Base-by-base conservation (phyloP, 2,888 invertebrate genomes). In the Lathronympha strigana region DNA sequence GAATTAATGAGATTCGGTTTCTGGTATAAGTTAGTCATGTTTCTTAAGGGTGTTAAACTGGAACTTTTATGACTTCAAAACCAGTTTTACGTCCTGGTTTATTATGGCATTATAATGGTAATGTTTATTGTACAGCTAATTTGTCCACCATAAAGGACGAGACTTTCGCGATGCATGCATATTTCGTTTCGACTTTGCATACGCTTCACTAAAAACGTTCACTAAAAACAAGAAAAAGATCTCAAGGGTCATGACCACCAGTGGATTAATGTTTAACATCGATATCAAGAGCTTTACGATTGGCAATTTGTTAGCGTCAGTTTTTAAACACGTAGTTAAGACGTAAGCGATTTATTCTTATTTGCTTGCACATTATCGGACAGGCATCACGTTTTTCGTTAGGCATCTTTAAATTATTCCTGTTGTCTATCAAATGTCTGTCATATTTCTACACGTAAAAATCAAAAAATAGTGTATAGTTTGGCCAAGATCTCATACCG, bases 81-180 rank as follows among this genome's bases (percentile, higher is more conserved):
- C 75, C 71, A 72, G 73, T 76, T 78, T 66, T 47, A 67, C 19
- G 71, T 72, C 68, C 67, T 61, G 54, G 67, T 73, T 72, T 71
- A 70, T 71, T 71, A 72, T 70, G 69, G 74, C 67, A 73, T 75
- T 76, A 73, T 73, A 67, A 78, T 78, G 78, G 75, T 81, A 80
- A 80, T 78, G 78, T 83, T 80, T 81, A 84, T 82, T 83, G 82
- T 83, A 81, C 82, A 68, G 78, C 73, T 76, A 79, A 78, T 78
- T 77, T 72, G 74, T 74, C 72, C 72, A 72, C 73, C 70, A 70
- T 77, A 74, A 80, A 77, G 72, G 71, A 66, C 71, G 72, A 69
- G 73, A 69, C 75, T 70, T 53, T 77, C 76, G 75, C 75, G 73
- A 73, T 71, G 73, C 67, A 28, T 43, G 57, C 57, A 31, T 17